A percentile compares a stretch with the other conserved stretches of the same genome.
Conservation (phyloP, 2,888 invertebrate genomes). For the Crocallis elinguaria region DNA sequence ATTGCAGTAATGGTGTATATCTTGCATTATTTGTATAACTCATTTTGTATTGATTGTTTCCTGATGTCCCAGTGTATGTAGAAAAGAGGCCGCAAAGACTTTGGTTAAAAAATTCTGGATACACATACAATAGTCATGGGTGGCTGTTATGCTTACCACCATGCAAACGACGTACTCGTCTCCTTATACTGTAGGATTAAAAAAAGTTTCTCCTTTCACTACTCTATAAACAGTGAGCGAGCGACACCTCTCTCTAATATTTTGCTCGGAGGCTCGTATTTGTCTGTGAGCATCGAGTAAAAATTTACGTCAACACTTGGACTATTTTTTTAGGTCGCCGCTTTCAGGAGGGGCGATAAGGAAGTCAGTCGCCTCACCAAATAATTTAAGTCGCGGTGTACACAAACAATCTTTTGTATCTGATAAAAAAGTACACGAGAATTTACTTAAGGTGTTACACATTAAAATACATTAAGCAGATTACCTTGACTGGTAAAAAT, state of each 20-base stretch:
- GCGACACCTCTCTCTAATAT: slow-evolving; percentile 1
- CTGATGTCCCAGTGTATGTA: too few species aligned
- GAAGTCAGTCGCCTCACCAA: slow-evolving; percentile 4
- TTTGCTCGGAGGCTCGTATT: neutral
- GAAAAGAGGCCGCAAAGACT: too few species aligned
- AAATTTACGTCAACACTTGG: slow-evolving; percentile 5
- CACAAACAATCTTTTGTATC: slow-evolving; percentile 1
- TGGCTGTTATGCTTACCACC: too few species aligned
- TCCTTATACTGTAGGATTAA: too few species aligned
- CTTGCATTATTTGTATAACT: too few species aligned
- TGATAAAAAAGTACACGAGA: neutral
- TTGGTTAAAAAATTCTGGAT: too few species aligned
- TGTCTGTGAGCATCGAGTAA: slow-evolving; percentile 12
- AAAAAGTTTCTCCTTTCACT: too few species aligned
- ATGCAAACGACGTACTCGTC: too few species aligned
- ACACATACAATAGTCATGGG: too few species aligned
- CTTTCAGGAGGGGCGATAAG: slow-evolving; percentile 5
- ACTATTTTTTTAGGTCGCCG: slow-evolving; percentile 14
- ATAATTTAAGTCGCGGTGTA: slow-evolving; percentile 7
- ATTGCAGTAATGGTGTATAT: too few species aligned
- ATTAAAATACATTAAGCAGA: neutral
- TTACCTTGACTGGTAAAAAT: neutral
- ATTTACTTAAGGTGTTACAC: neutral
- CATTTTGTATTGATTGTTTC: too few species aligned
- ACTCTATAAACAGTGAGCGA: neutral